Evolutionary conservation across 2,797 vertebrate species (phyloP).

Genomic region (Stomatorhinus walkeri): DNA sequence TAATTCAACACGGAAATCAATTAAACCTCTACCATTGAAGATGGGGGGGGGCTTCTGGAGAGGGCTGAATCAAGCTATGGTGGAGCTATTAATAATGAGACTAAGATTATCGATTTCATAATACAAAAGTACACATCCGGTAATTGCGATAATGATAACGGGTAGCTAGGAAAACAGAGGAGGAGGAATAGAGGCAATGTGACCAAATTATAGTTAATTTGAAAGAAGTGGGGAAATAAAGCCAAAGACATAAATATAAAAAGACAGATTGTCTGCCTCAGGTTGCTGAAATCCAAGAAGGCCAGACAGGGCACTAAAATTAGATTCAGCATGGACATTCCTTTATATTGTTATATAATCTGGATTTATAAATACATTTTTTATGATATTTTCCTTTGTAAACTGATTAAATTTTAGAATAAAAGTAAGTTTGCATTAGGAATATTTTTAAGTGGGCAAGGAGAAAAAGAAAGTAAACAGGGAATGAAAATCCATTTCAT

Average conservation of each 20-base stretch:
- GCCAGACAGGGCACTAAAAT: not conserved
- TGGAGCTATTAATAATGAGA: not conserved
- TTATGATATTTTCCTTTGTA: not conserved
- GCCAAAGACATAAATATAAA: not conserved
- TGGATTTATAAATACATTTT: not conserved
- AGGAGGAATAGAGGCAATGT: not conserved
- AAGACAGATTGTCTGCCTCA: not conserved
- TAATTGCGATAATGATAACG: not conserved
- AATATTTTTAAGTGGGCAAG: not conserved
- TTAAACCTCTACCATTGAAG: not conserved
- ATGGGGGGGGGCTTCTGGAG: not conserved
- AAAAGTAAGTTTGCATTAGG: not conserved
- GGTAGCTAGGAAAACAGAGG: not conserved
- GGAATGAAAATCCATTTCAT: not conserved
- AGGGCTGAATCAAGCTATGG: not conserved
- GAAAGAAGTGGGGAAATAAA: not conserved
- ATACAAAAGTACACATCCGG: not conserved
- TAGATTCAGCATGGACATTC: not conserved
- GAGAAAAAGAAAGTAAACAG: not conserved
- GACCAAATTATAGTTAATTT: not conserved
- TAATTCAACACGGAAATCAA: not conserved
- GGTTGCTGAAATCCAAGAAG: not conserved
- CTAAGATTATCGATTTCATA: not conserved
- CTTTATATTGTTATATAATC: not conserved
- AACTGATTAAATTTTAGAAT: not conserved